These are phyloP conservation scores for Iphiclides podalirius DNA, from an alignment of 2,888 invertebrate genomes.

Conservation along the genomic window DNA sequence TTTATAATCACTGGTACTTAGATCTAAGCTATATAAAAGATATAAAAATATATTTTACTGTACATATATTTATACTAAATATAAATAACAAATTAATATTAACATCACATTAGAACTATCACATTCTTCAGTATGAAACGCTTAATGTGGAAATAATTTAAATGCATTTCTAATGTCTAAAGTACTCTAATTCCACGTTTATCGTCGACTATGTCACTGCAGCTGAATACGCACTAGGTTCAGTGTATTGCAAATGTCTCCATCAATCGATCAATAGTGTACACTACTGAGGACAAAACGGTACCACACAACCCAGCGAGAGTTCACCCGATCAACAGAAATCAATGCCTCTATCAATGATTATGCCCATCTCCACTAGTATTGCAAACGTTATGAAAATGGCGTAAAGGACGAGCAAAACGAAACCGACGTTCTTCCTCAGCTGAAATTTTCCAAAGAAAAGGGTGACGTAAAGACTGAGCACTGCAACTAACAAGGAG, in stretches of 20 bases:
- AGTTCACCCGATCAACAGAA: conserved; percentile 15
- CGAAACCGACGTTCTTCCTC: conserved; percentile 83
- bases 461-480: conserved; percentile 84
- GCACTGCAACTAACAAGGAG: conserved; percentile 87
- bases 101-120: conserved; percentile 8
- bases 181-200: neutral
- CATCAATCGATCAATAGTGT: neutral
- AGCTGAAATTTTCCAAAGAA: conserved; percentile 85
- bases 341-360: conserved; percentile 43
- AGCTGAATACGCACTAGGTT: too few relatives aligned
- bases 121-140: conserved; percentile 27
- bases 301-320: neutral
- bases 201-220: neutral
- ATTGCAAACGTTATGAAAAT: conserved; percentile 88
- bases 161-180: neutral
- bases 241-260: too few relatives aligned
- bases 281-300: neutral
- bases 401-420: conserved; percentile 83
- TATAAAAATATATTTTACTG: neutral
- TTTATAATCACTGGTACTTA: neutral
- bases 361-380: conserved; percentile 87
- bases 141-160: conserved; percentile 29
- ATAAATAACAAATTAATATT: conserved; percentile 4
- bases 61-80: neutral
- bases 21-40: neutral